A percentile compares a stretch with the other conserved stretches of the same genome.
phyloP scores from a whole-genome alignment of 2,888 invertebrate genomes.

The Villa cingulata region DNA sequence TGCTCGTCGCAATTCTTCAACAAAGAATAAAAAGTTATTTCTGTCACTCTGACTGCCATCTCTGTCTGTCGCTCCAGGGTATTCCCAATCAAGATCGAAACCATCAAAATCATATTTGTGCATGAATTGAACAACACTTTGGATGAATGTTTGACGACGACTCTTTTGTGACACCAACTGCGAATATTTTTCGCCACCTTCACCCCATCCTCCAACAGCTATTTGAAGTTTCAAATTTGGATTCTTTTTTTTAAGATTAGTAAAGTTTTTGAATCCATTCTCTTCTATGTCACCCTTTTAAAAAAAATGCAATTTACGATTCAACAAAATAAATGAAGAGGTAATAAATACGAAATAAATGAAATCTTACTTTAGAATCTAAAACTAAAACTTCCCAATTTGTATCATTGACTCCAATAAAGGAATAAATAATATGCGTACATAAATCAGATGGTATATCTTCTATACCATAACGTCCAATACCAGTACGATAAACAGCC shows the following conservation, averaged over 20 bases:
- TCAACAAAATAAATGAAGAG: too few species aligned
- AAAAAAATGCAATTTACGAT: too few species aligned
- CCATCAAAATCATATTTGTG: conserved; percentile 43
- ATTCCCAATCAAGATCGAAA: conserved; percentile 50
- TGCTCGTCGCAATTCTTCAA: conserved; percentile 65
- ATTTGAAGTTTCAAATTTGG: conserved; percentile 36
- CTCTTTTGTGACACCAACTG: conserved; percentile 23
- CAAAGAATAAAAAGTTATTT: conserved; percentile 66
- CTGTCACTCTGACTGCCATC: conserved; percentile 30
- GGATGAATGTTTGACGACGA: conserved; percentile 35
- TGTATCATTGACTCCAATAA: too few species aligned
- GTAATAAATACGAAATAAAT: too few species aligned
- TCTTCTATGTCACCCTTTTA: conserved; percentile 49
- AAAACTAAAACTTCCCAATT: too few species aligned
- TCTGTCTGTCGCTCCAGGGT: conserved; percentile 49
- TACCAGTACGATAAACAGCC: neutral
- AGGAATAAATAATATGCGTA: too few species aligned
- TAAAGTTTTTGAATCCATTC: conserved; percentile 39
- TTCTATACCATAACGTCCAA: too few species aligned
- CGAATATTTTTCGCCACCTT: conserved; percentile 39
- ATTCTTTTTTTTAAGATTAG: conserved; percentile 32
- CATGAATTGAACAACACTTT: conserved; percentile 38
- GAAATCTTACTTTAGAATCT: too few species aligned
- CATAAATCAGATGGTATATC: too few species aligned
- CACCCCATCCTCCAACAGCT: conserved; percentile 46